Conservation (phyloP, 2,797 vertebrate genomes). For the Manis crassicaudata region DNA sequence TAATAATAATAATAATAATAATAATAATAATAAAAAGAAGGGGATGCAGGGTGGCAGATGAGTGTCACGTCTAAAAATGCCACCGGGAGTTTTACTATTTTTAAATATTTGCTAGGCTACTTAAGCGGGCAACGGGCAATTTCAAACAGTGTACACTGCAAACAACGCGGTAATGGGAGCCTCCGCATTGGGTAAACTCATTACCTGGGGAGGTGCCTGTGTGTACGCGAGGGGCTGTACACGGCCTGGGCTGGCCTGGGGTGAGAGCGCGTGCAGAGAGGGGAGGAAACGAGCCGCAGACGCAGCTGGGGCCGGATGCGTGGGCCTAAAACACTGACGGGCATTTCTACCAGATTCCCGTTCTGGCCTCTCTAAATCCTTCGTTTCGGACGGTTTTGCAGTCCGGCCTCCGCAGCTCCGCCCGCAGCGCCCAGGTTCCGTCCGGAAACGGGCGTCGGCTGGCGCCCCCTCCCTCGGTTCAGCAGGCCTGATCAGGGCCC, state of each 20-base stretch:
- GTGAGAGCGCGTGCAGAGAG: neutral
- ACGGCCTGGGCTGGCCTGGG: neutral
- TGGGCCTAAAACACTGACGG: neutral
- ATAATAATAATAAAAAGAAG: slow-evolving; percentile 27
- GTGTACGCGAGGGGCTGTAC: neutral
- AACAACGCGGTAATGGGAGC: slow-evolving; percentile 51
- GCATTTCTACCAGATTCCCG: slow-evolving; percentile 31
- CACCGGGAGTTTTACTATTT: slow-evolving; percentile 30
- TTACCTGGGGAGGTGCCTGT: neutral
- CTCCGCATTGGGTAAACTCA: slow-evolving; percentile 49
- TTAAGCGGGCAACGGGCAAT: neutral
- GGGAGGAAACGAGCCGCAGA: slow-evolving; percentile 22
- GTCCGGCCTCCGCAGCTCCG: neutral
- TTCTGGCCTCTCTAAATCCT: slow-evolving; percentile 55
- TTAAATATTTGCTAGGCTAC: slow-evolving; percentile 72
- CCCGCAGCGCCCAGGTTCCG: neutral
- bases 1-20: neutral
- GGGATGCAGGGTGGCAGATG: neutral
- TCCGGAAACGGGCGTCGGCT: neutral
- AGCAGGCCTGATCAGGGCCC: neutral
- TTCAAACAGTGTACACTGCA: slow-evolving; percentile 60
- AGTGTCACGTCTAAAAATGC: slow-evolving; percentile 68
- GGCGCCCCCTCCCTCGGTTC: neutral
- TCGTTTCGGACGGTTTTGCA: neutral
- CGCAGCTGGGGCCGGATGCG: slow-evolving; percentile 31